phyloP scores from a whole-genome alignment of 2,113 vertebrate genomes.

The Ia io region DNA sequence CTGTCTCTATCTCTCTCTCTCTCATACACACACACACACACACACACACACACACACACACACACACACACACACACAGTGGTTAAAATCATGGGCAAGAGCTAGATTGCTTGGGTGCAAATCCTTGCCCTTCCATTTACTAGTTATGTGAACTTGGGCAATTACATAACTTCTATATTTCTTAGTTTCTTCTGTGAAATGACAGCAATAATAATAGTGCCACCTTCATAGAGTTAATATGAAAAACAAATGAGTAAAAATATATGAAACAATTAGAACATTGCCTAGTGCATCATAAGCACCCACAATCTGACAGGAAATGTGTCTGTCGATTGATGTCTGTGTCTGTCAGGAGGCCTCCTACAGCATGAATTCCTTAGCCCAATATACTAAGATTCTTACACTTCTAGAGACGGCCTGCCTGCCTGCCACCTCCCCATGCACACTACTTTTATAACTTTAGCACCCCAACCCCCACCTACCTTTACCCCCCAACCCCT shows the following conservation, averaged over 20 bases:
- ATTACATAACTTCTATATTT: not conserved
- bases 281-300: not conserved
- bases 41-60: not conserved
- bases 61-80: not conserved
- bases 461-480: not conserved
- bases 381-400: not conserved
- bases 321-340: not conserved
- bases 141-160: not conserved
- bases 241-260: not conserved
- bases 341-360: not conserved
- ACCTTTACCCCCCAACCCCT: not conserved
- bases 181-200: slow-evolving; percentile 31
- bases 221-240: not conserved
- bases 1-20: not conserved
- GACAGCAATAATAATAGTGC: not conserved
- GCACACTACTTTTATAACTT: not conserved
- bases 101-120: not conserved
- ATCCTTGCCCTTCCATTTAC: not conserved
- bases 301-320: not conserved
- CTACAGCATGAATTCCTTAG: not conserved
- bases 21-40: not conserved
- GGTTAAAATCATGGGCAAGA: slow-evolving; percentile 5
- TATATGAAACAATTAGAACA: not conserved
- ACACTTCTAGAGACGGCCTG: not conserved
- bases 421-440: not conserved